Base-by-base conservation (phyloP, 2,113 vertebrate genomes). In the Romanogobio albipinnatus region DNA sequence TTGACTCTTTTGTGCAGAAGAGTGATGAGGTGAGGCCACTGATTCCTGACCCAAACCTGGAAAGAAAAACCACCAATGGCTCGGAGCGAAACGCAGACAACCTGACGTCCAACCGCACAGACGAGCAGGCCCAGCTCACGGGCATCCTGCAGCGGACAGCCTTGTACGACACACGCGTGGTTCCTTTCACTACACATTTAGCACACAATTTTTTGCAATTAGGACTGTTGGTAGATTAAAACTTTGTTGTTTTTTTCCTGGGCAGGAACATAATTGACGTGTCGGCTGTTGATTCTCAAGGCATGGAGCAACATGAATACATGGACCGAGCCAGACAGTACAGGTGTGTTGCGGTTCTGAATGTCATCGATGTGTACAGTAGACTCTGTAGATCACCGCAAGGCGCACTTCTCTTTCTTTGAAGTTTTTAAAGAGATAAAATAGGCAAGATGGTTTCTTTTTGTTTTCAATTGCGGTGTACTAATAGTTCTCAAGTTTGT, bases 251-350 rank as follows among this genome's bases (percentile, higher is more conserved):
- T 53, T 24, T 15, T 7, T 14, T 36, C 43, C 85, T 81, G 85
- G 9, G 49, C 89, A 99, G 98, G 92, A 99, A 98, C 89, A 99
- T 99, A 91, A 99, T 99, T 0, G 98, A 99, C 8, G 97, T 99
- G 74, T 97, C 97, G 0, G 97, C 98, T 45, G 96, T 97, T 0
- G 98, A 99, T 80, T 98, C 97, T 2, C 96, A 98, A 90, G 96
- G 97, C 84, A 98, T 98, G 97, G 98, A 99, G 88, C 97, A 97
- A 87, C 97, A 98, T 1, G 98, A 99, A 85, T 99, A 98, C 93
- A 99, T 99, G 97, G 98, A 99, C 92, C 95, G 96, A 90, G 97
- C 98, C 14, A 93, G 97, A 77, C 98, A 99, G 89, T 99, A 99
- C 94, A 99, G 97, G 98, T 98, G 73, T 4, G 73, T 33, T 53